A percentile compares a stretch with the other conserved stretches of the same genome.
phyloP scores from a whole-genome alignment of 2,113 vertebrate genomes.

The Petrocephalus zakoni region DNA sequence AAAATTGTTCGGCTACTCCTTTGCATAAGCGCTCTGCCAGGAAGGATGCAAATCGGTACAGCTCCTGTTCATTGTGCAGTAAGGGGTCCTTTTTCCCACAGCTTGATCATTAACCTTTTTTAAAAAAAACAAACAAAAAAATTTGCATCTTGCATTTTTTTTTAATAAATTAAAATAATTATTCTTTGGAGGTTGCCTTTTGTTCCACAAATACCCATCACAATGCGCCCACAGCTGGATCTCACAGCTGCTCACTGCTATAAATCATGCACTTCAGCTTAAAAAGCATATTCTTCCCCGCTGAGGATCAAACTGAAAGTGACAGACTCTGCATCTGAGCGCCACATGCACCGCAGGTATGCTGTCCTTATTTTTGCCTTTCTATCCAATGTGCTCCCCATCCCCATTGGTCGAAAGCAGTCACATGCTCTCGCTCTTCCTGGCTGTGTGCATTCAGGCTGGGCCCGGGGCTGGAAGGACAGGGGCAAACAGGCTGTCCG shows the following conservation, averaged over 20 bases:
- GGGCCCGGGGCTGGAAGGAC: slow-evolving; percentile 10
- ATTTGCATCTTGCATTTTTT: neutral
- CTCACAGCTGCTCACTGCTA: neutral
- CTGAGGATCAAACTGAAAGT: slow-evolving; percentile 11
- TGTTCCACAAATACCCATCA: neutral
- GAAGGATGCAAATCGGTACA: neutral
- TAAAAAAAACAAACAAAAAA: neutral
- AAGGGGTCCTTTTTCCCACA: neutral
- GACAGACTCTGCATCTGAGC: slow-evolving; percentile 3
- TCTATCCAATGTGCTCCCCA: neutral
- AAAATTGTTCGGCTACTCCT: neutral
- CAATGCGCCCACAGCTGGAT: neutral
- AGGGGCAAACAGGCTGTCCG: slow-evolving; percentile 35
- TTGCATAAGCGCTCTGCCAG: neutral
- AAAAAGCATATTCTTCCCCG: neutral
- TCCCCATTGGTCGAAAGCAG: neutral
- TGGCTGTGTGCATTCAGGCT: slow-evolving; percentile 1
- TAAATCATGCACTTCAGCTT: neutral
- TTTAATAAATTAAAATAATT: neutral
- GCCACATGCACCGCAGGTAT: neutral
- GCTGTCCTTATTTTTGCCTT: slow-evolving; percentile 7
- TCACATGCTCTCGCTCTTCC: neutral
- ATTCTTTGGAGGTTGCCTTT: neutral
- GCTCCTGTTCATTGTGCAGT: neutral
- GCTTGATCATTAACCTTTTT: neutral